These are phyloP conservation scores for Diadophis punctatus DNA, from an alignment of 2,113 vertebrate genomes.

Conservation along the genomic window DNA sequence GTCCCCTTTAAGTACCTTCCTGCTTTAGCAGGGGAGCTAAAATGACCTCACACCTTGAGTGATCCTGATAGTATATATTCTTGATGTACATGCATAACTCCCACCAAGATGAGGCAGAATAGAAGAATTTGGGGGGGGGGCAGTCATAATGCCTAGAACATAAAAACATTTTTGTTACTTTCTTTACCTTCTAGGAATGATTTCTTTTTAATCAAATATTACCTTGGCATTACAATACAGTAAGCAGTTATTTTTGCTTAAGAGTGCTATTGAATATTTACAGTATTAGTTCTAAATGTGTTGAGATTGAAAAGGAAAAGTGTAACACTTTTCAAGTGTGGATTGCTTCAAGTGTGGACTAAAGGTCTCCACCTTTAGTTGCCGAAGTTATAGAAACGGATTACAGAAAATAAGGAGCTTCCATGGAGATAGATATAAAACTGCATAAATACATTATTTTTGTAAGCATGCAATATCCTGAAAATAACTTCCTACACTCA, in stretches of 20 bases:
- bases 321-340: neutral
- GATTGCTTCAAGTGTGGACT: too few species aligned
- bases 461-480: neutral
- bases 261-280: conserved; percentile 17
- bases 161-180: neutral
- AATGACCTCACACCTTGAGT: neutral
- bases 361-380: conserved; percentile 18
- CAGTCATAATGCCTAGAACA: neutral
- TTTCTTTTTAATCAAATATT: conserved; percentile 20
- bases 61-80: neutral
- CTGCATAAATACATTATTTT: neutral
- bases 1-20: neutral
- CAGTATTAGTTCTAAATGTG: neutral
- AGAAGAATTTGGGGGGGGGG: neutral
- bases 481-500: neutral
- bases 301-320: conserved; percentile 23
- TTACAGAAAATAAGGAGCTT: conserved; percentile 39
- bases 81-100: neutral
- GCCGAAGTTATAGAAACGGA: conserved; percentile 29
- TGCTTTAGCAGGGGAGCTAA: neutral
- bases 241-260: conserved; percentile 14
- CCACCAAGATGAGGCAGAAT: neutral
- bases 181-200: conserved; percentile 37
- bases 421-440: conserved; percentile 34
- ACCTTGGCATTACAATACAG: neutral